Conservation (phyloP, 2,888 invertebrate species). For the Ischnura elegans region DNA sequence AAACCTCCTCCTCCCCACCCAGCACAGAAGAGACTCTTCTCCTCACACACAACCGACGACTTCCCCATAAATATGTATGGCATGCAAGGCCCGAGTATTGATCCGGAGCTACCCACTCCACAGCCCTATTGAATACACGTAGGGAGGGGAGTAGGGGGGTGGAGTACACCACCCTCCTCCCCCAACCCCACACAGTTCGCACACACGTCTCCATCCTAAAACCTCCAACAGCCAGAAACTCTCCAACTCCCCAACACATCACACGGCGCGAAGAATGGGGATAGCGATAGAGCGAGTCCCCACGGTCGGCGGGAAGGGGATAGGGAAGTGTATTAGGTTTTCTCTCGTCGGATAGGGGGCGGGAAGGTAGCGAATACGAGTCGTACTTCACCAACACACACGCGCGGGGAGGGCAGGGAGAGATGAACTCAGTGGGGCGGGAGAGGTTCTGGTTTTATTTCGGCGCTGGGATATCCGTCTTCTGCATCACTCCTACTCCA, state of each 20-base stretch:
- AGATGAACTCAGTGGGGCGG: too few relatives aligned
- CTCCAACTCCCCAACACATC: constrained; percentile 55
- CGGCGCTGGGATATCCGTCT: constrained; percentile 60
- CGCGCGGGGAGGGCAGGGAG: too few relatives aligned
- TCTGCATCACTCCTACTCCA: neutral
- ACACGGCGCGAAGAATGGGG: constrained; percentile 48
- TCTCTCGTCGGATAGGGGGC: neutral
- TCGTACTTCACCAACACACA: constrained; percentile 30
- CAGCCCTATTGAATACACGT: constrained; percentile 59
- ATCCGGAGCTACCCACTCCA: constrained; percentile 34
- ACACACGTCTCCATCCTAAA: constrained; percentile 65
- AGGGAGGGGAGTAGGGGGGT: neutral
- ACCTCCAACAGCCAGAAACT: constrained; percentile 62
- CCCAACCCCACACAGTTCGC: neutral
- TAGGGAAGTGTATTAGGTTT: constrained; percentile 19
- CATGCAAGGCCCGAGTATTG: constrained; percentile 62
- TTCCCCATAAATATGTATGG: constrained; percentile 65
- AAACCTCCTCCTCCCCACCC: constrained; percentile 15
- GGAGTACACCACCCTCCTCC: neutral
- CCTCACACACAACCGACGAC: neutral
- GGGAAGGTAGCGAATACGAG: neutral
- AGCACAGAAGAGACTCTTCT: neutral
- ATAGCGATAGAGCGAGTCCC: constrained; percentile 43
- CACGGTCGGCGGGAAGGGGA: neutral
- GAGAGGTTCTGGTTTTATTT: constrained; percentile 58